Percentiles rank a stretch among this genome's conserved stretches.
These are phyloP conservation scores for Perognathus longimembris DNA, from an alignment of 2,113 vertebrate species.

Conservation along the genomic window DNA sequence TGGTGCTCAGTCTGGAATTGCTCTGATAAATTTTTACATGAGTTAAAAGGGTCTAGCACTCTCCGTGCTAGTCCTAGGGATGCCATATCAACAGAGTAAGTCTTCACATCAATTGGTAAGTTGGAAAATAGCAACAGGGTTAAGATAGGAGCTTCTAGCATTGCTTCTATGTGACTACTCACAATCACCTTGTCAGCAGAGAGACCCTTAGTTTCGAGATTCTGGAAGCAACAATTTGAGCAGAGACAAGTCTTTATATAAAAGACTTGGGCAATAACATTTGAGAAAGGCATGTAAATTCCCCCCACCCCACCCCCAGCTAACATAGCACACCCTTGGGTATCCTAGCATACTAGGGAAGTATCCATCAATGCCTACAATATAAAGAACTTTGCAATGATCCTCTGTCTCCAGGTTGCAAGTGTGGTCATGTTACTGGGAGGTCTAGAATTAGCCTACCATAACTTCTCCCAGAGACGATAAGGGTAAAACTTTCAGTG, in stretches of 20 bases:
- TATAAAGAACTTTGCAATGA: slow-evolving; percentile 18
- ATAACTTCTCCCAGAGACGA: not conserved
- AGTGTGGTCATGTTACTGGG: not conserved
- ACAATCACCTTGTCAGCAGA: slow-evolving; percentile 23
- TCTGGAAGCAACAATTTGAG: slow-evolving; percentile 38
- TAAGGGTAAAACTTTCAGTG: not conserved
- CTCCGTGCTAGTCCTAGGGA: not conserved
- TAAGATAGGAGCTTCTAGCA: not conserved
- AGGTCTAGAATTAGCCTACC: not conserved
- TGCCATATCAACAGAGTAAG: slow-evolving; percentile 14
- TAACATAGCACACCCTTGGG: not conserved
- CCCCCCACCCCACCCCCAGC: not conserved
- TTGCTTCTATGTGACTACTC: not conserved
- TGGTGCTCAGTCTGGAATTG: not conserved
- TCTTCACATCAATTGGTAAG: not conserved
- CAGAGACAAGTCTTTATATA: slow-evolving; percentile 18
- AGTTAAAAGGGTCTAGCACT: slow-evolving; percentile 7
- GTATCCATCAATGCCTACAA: not conserved
- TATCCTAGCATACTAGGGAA: not conserved
- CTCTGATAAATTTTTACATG: slow-evolving; percentile 21
- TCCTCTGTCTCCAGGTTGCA: not conserved
- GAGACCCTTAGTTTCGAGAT: slow-evolving; percentile 24
- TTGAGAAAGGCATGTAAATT: slow-evolving; percentile 38
- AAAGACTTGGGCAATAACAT: not conserved
- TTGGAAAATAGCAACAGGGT: slow-evolving; percentile 34